Conservation (phyloP, 1,140 invertebrate species). For the Anoplolepis gracilipes region DNA sequence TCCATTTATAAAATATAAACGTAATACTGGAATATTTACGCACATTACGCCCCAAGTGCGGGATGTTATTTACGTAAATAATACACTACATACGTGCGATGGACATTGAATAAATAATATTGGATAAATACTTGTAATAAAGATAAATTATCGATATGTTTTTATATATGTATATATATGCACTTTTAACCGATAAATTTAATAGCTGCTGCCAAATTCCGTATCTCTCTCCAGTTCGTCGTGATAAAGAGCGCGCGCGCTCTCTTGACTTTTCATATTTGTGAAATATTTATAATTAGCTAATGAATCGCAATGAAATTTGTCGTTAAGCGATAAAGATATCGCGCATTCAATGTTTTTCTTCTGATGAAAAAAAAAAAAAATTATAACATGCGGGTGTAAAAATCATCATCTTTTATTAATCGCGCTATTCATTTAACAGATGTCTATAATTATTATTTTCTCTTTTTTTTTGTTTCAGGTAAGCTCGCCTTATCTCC, state of each 20-base stretch:
- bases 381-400: neutral
- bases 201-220: slow-evolving; percentile 44
- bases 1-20: slow-evolving; percentile 53
- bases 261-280: slow-evolving; percentile 27
- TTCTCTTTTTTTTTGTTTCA: slow-evolving; percentile 59
- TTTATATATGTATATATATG: slow-evolving; percentile 24
- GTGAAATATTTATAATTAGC: slow-evolving; percentile 61
- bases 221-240: slow-evolving; percentile 23
- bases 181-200: slow-evolving; percentile 61
- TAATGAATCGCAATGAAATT: slow-evolving; percentile 46
- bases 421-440: slow-evolving; percentile 17
- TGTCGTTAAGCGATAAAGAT: slow-evolving; percentile 61
- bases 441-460: neutral
- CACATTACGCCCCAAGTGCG: slow-evolving; percentile 41
- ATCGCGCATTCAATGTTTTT: slow-evolving; percentile 25
- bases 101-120: slow-evolving; percentile 61
- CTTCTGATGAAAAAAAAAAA: neutral
- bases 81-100: slow-evolving; percentile 41
- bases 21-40: slow-evolving; percentile 52
- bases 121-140: slow-evolving; percentile 62
- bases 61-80: slow-evolving; percentile 58
- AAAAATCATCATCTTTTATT: neutral
- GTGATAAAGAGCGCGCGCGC: slow-evolving; percentile 11
- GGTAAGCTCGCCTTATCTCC: slow-evolving; percentile 58
- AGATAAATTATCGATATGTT: slow-evolving; percentile 58